A percentile compares a stretch with the other conserved stretches of the same genome.
These are phyloP conservation scores for Rousettus leschenaultii DNA, from an alignment of 2,113 vertebrate genomes.

Conservation along the genomic window DNA sequence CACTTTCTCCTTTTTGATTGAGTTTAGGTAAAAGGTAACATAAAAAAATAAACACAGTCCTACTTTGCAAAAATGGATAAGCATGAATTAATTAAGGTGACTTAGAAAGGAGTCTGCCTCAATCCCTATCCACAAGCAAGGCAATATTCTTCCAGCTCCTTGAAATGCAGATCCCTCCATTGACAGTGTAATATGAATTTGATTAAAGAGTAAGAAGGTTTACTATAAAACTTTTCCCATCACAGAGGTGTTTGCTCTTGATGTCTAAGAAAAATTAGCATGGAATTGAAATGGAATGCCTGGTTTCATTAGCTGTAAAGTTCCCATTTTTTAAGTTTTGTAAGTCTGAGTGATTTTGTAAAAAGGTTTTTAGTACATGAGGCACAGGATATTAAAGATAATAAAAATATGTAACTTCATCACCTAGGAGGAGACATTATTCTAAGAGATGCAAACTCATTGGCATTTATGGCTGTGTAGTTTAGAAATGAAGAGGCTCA, in stretches of 20 bases:
- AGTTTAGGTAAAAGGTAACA: background rate
- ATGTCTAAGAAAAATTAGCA: slow-evolving; percentile 57
- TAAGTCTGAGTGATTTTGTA: slow-evolving; percentile 52
- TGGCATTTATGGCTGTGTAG: background rate
- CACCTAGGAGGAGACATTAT: background rate
- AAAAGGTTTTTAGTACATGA: slow-evolving; percentile 34
- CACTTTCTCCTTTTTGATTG: background rate
- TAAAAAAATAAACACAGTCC: background rate
- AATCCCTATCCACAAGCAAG: background rate
- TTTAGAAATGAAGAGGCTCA: background rate
- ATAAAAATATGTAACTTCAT: slow-evolving; percentile 58
- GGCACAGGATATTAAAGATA: slow-evolving; percentile 71
- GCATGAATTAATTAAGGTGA: background rate
- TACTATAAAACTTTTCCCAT: background rate
- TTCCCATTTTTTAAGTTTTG: slow-evolving; percentile 69
- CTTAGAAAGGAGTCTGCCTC: background rate
- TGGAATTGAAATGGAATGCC: slow-evolving; percentile 58
- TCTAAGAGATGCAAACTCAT: slow-evolving; percentile 28
- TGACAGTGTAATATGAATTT: background rate
- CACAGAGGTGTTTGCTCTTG: background rate
- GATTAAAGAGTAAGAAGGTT: background rate
- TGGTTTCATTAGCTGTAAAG: slow-evolving; percentile 72
- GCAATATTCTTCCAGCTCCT: rapidly evolving
- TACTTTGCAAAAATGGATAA: background rate
- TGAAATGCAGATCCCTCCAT: background rate